These are phyloP conservation scores for Cyprichromis sp. DNA, from an alignment of 2,113 vertebrate species.

Conservation along the genomic window DNA sequence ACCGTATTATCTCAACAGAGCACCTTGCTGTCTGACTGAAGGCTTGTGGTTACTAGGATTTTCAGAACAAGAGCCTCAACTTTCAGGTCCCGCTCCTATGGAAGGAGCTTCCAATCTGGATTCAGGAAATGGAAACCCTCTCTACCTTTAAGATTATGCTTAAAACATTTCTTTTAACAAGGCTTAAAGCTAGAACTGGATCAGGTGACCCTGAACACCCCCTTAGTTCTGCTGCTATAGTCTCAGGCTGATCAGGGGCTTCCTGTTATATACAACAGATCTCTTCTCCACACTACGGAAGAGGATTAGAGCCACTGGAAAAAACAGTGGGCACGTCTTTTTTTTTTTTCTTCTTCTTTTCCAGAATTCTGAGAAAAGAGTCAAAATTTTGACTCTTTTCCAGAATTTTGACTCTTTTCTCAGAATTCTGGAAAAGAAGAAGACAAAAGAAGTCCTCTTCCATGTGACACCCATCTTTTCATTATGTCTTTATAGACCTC, in stretches of 20 bases:
- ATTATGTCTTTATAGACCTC: not conserved
- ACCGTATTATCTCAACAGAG: no score
- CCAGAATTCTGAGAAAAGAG: not conserved
- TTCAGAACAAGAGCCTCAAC: not conserved
- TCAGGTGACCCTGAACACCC: not conserved
- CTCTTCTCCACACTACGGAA: not conserved
- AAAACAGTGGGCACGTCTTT: not conserved
- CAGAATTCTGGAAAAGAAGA: not conserved
- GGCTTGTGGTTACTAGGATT: no score
- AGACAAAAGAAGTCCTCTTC: not conserved
- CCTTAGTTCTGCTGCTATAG: not conserved
- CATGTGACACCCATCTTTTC: not conserved
- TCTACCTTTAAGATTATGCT: not conserved
- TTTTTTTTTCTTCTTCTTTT: not conserved
- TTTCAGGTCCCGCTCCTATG: not conserved
- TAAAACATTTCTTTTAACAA: not conserved
- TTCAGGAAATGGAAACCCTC: not conserved
- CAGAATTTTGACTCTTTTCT: fast-evolving
- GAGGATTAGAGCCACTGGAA: not conserved
- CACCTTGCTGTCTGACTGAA: no score
- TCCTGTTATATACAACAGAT: not conserved
- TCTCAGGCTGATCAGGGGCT: not conserved
- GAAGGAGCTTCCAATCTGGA: not conserved
- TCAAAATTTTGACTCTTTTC: fast-evolving
- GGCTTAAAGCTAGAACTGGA: not conserved